Percentiles rank a stretch among this genome's conserved stretches.
These are phyloP conservation scores for Cetoscarus ocellatus DNA, from an alignment of 2,797 vertebrate species.

Conservation along the genomic window DNA sequence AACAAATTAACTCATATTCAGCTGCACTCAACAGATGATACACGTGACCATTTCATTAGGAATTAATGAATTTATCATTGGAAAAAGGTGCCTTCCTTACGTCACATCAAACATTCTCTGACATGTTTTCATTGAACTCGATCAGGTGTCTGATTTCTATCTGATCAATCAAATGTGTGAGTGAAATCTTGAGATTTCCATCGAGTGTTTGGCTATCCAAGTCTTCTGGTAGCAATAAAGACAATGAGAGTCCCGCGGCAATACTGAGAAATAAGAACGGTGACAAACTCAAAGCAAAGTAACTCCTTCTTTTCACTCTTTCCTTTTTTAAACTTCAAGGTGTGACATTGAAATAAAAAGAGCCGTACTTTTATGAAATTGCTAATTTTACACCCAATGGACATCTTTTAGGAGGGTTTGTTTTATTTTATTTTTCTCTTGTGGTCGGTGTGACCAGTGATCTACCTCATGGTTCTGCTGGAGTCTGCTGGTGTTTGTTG, in stretches of 20 bases:
- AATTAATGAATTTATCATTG: constrained; percentile 85
- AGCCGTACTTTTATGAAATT: constrained; percentile 89
- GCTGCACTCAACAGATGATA: constrained; percentile 90
- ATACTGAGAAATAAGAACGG: constrained; percentile 66
- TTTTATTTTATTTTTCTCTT: constrained; percentile 91
- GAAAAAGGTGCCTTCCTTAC: constrained; percentile 96
- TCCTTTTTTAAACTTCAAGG: constrained; percentile 47
- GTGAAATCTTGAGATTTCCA: constrained; percentile 86
- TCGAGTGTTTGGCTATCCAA: constrained; percentile 93
- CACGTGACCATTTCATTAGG: constrained; percentile 82
- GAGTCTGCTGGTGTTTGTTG: constrained; percentile 87
- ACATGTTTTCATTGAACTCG: constrained; percentile 68
- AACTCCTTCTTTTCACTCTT: constrained; percentile 62
- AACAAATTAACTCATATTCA: constrained; percentile 73
- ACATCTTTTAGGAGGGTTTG: constrained; percentile 86
- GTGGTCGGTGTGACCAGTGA: constrained; percentile 95
- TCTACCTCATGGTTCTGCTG: constrained; percentile 98
- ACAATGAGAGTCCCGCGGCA: constrained; percentile 89
- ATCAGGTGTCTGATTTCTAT: constrained; percentile 75
- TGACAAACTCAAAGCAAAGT: constrained; percentile 71
- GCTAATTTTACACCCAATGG: constrained; percentile 70
- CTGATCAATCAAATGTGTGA: constrained; percentile 66
- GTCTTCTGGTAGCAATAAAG: constrained; percentile 85
- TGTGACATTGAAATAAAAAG: constrained; percentile 59
- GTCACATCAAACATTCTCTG: constrained; percentile 70